Evolutionary conservation across 1,140 invertebrate species (phyloP), one percentile per base, ranked within the genome.

Genomic region (Radopholus similis): DNA sequence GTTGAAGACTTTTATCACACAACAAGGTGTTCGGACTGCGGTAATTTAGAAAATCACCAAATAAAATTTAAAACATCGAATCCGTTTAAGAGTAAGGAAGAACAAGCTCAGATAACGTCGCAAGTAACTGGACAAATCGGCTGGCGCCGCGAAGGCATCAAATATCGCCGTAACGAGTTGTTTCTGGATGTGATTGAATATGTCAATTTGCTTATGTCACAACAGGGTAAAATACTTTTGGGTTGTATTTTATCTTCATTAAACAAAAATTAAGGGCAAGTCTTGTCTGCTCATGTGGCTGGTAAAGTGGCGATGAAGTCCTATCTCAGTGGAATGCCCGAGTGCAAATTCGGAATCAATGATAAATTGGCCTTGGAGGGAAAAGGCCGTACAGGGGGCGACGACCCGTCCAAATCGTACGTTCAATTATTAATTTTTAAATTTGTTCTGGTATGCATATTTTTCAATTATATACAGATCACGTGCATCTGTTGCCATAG

Each of bases 271-370:
- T 60, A 77, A 91, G 90, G 95, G 67, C 96, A 99, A 87, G 95
- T 99, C 18, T 85, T 99, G 32, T 97, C 93, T 37, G 95, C 96
- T 56, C 95, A 99, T 83, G 96, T 99, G 26, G 95, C 96, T 67
- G 96, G 96, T 37, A 96, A 96, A 84, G 94, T 99, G 40, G 91
- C 98, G 0, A 99, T 99, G 95, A 99, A 99, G 84, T 96, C 93
- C 0, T 99, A 97, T 83, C 85, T 99, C 30, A 97, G 93, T 40
- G 96, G 96, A 30, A 99, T 99, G 96, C 96, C 96, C 0, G 96
- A 99, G 83, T 99, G 96, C 85, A 99, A 99, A 86, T 99, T 99
- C 86, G 96, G 96, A 15, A 98, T 99, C 77, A 99, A 99, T 81
- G 96, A 99, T 81, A 99, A 98, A 85, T 91, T 99, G 63, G 91